phyloP scores from a whole-genome alignment of 2,888 invertebrate species.

The Amiota minor region DNA sequence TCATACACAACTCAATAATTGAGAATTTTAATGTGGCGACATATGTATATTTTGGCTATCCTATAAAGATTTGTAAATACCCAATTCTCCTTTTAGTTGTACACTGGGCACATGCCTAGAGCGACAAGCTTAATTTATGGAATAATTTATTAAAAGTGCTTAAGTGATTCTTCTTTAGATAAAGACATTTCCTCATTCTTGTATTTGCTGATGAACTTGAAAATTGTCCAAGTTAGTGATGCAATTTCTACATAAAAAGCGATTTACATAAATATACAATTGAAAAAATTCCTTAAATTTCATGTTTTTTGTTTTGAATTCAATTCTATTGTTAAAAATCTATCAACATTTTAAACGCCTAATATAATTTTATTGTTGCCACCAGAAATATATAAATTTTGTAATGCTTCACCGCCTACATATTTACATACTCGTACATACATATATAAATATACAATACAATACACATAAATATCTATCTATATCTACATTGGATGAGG shows the following conservation, averaged over 20 bases:
- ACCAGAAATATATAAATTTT: too few relatives aligned
- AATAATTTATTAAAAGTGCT: conserved; percentile 42
- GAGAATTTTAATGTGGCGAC: conserved; percentile 55
- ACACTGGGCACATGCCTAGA: conserved; percentile 43
- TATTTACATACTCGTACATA: too few relatives aligned
- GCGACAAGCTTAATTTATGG: conserved; percentile 60
- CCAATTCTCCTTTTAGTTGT: conserved; percentile 34
- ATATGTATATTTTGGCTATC: conserved; percentile 34
- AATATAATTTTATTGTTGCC: too few relatives aligned
- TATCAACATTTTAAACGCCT: too few relatives aligned
- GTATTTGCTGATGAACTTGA: background rate
- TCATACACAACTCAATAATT: conserved; percentile 41
- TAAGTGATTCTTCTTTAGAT: background rate
- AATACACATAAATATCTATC: too few relatives aligned
- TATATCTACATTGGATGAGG: too few relatives aligned
- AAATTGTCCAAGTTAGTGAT: too few relatives aligned
- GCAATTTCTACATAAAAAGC: too few relatives aligned
- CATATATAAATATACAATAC: too few relatives aligned
- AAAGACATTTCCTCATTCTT: conserved; percentile 11
- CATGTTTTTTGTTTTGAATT: too few relatives aligned
- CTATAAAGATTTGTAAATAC: conserved; percentile 25
- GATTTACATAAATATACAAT: background rate
- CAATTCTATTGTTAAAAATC: too few relatives aligned
- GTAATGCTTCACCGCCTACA: too few relatives aligned
- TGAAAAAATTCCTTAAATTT: background rate